Conservation (phyloP, 2,888 invertebrate genomes). For the Harmothoe impar region DNA sequence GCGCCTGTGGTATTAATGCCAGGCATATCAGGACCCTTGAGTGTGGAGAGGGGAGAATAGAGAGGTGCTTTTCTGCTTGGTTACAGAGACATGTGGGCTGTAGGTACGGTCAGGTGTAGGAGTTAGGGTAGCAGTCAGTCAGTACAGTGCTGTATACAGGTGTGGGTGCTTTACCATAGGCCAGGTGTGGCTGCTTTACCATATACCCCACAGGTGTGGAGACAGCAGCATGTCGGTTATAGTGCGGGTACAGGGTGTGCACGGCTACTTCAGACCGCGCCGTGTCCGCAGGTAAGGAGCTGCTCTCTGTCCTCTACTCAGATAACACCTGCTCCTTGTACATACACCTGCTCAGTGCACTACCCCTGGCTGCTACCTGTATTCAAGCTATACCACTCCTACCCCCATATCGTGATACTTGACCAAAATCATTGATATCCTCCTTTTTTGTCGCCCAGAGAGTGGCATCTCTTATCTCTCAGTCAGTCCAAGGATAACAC, state of each 20-base stretch:
- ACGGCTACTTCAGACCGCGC: not conserved
- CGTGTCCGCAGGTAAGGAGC: not conserved
- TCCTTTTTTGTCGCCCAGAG: no score
- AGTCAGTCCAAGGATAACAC: no score
- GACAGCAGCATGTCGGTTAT: not conserved
- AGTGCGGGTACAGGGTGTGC: not conserved
- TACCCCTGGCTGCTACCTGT: no score
- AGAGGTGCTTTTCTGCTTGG: slow-evolving; percentile 8
- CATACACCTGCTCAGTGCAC: no score
- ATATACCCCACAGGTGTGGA: no score
- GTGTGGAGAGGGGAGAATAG: not conserved
- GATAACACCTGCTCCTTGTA: no score
- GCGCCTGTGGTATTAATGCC: not conserved
- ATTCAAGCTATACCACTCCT: no score
- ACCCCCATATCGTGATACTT: no score
- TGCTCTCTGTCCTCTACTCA: no score
- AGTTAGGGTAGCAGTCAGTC: not conserved
- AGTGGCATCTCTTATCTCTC: no score
- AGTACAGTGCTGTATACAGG: not conserved
- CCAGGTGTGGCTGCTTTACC: no score
- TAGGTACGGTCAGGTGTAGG: not conserved
- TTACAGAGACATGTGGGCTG: not conserved
- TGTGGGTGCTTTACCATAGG: not conserved
- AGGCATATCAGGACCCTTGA: not conserved
- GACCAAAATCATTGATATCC: no score